Percentiles rank a stretch among this genome's conserved stretches.
Evolutionary conservation across 2,113 vertebrate species (phyloP).

Genomic region (Pseudorhombus dupliciocellatus): DNA sequence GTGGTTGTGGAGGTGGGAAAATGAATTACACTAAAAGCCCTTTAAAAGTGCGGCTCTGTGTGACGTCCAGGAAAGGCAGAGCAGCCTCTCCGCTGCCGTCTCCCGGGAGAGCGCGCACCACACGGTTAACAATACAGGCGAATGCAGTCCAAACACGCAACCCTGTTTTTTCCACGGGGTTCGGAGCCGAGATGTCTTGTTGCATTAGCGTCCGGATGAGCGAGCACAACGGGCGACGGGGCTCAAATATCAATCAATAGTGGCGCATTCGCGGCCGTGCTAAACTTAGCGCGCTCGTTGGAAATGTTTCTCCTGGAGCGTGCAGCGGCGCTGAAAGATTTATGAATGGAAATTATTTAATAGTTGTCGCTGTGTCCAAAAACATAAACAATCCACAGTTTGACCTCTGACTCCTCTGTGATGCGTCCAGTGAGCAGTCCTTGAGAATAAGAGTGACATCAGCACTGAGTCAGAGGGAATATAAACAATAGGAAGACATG

Average conservation of each 20-base stretch:
- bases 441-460: not conserved
- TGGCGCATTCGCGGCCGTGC: not conserved
- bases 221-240: slow-evolving; percentile 20
- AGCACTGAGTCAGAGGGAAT: slow-evolving; percentile 11
- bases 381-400: slow-evolving; percentile 1
- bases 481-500: not conserved
- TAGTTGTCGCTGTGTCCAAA: slow-evolving; percentile 1
- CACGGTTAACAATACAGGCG: not conserved
- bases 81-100: slow-evolving; percentile 46
- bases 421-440: not conserved
- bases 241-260: slow-evolving; percentile 40
- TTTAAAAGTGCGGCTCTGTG: slow-evolving; percentile 65
- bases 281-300: not conserved
- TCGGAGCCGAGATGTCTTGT: slow-evolving; percentile 20
- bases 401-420: not conserved
- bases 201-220: slow-evolving; percentile 31
- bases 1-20: slow-evolving; percentile 69
- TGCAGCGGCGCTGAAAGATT: not conserved
- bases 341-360: slow-evolving; percentile 6
- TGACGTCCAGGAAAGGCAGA: slow-evolving; percentile 57
- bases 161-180: slow-evolving; percentile 16
- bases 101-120: slow-evolving; percentile 5
- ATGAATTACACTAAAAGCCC: slow-evolving; percentile 78
- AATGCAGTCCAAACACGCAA: not conserved
- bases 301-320: slow-evolving; percentile 13